Percentiles rank a stretch among this genome's conserved stretches.
phyloP scores from a whole-genome alignment of 2,888 invertebrate species.

The Alentia gelatinosa region DNA sequence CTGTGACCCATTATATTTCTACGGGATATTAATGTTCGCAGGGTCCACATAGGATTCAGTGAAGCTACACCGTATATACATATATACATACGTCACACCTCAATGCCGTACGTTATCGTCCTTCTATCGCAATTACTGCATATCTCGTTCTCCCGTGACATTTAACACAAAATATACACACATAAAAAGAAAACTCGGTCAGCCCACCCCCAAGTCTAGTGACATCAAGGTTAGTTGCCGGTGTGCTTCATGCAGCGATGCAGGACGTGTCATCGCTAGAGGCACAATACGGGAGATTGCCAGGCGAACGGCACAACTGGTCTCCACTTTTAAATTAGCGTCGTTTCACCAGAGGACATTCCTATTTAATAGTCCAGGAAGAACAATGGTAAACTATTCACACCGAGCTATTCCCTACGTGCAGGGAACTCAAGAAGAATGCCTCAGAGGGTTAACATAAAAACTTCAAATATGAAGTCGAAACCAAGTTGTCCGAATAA shows the following conservation, averaged over 20 bases:
- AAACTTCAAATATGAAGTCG: too few species aligned
- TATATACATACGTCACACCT: neutral
- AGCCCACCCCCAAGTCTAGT: neutral
- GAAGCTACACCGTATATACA: too few species aligned
- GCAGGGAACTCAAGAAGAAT: too few species aligned
- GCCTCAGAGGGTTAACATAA: too few species aligned
- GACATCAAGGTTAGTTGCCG: neutral
- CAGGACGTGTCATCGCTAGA: neutral
- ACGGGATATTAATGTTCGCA: neutral
- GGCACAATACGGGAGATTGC: too few species aligned
- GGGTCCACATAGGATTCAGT: neutral
- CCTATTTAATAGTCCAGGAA: too few species aligned
- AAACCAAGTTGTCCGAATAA: too few species aligned
- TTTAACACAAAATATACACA: neutral
- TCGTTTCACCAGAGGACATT: too few species aligned
- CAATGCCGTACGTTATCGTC: neutral
- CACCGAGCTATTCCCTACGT: too few species aligned
- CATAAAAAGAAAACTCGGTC: neutral
- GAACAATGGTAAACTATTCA: too few species aligned
- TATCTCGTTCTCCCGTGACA: constrained; percentile 1
- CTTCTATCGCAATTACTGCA: neutral
- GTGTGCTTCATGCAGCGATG: neutral
- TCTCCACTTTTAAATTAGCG: too few species aligned
- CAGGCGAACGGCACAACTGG: too few species aligned
- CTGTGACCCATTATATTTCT: neutral